A percentile compares a stretch with the other conserved stretches of the same genome.
These are phyloP conservation scores for Cyclina sinensis DNA, from an alignment of 1,140 invertebrate genomes.

Conservation along the genomic window DNA sequence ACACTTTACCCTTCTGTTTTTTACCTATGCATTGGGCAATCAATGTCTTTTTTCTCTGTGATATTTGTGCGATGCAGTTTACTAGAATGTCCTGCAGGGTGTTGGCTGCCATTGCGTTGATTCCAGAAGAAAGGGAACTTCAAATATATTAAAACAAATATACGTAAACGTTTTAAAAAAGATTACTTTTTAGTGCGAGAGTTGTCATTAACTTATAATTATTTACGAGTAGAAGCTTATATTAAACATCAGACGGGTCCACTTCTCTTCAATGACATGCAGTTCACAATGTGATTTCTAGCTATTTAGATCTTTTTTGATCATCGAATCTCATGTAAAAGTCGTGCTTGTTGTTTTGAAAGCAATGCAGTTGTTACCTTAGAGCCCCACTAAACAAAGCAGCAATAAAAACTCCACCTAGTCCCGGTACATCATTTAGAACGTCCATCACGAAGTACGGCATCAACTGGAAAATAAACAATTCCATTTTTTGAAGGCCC, in stretches of 20 bases:
- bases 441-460: conserved; percentile 93
- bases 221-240: too few species aligned
- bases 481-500: too few species aligned
- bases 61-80: conserved; percentile 90
- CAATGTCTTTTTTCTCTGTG: conserved; percentile 91
- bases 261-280: too few species aligned
- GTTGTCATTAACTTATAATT: too few species aligned
- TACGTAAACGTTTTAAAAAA: too few species aligned
- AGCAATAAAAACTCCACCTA: conserved; percentile 95
- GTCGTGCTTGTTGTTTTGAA: too few species aligned
- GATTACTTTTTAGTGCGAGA: too few species aligned
- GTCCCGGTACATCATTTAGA: conserved; percentile 90
- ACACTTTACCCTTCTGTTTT: too few species aligned
- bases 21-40: conserved; percentile 89
- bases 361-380: conserved; percentile 87
- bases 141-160: background rate
- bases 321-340: too few species aligned
- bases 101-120: conserved; percentile 96
- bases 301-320: too few species aligned
- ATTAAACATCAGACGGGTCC: too few species aligned
- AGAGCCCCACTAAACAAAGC: conserved; percentile 94
- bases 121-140: conserved; percentile 96
- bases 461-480: conserved; percentile 88
- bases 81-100: conserved; percentile 94
- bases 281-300: too few species aligned